Conservation (phyloP, 1,140 invertebrate genomes). For the Drosophila kikkawai region DNA sequence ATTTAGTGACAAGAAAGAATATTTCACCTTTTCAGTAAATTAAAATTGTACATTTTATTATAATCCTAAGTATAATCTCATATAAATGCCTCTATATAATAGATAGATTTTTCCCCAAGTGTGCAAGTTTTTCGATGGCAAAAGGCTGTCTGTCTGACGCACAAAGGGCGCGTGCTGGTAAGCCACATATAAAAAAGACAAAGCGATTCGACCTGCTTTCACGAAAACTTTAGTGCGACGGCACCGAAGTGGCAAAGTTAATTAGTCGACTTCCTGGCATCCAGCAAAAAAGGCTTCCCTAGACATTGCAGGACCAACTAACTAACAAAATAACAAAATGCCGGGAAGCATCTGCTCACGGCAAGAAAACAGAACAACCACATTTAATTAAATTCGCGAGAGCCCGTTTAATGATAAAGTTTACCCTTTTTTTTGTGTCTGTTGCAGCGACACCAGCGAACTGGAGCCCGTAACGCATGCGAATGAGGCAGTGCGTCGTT, state of each 20-base stretch:
- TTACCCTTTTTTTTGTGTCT: conserved; percentile 52
- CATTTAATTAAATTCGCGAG: conserved; percentile 63
- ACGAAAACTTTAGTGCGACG: conserved; percentile 48
- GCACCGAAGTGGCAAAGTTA: conserved; percentile 55
- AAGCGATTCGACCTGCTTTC: conserved; percentile 37
- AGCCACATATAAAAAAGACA: conserved; percentile 13
- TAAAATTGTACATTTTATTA: neutral
- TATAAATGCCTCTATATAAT: neutral
- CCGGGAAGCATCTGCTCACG: conserved; percentile 36
- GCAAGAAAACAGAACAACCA: conserved; percentile 5
- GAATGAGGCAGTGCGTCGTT: conserved; percentile 90
- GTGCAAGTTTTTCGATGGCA: neutral
- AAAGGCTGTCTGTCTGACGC: conserved; percentile 21
- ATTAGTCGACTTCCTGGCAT: conserved; percentile 64
- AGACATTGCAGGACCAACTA: conserved; percentile 7
- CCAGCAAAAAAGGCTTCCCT: conserved; percentile 18
- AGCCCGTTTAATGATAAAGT: conserved; percentile 40
- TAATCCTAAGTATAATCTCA: neutral
- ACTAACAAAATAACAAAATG: neutral
- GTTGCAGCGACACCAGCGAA: conserved; percentile 86
- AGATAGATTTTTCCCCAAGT: neutral
- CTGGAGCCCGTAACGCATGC: conserved; percentile 87
- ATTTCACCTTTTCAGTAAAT: neutral
- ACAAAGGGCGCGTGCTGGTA: conserved; percentile 39
- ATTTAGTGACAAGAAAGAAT: neutral